Evolutionary conservation across 2,888 invertebrate genomes (phyloP).

Genomic region (Diadegma fenestrale): DNA sequence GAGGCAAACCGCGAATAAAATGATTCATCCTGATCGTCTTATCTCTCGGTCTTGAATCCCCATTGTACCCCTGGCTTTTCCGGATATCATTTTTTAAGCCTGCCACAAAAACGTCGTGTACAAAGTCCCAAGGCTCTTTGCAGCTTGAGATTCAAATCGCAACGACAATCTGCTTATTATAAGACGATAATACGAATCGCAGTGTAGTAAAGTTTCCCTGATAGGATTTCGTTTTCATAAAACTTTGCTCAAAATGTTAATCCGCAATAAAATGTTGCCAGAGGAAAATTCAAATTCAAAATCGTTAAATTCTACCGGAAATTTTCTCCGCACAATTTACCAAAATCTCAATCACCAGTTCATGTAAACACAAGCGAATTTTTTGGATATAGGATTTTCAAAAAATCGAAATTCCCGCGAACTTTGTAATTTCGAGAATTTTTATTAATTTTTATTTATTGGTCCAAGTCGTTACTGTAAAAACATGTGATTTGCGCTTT

Average conservation of each 20-base stretch:
- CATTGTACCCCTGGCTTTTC: not conserved
- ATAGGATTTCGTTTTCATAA: not conserved
- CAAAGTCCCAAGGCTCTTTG: not conserved
- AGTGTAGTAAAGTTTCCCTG: not conserved
- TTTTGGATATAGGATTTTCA: not conserved
- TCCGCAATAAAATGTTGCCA: not conserved
- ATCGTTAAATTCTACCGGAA: not conserved
- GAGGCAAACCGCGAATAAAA: conserved; percentile 38
- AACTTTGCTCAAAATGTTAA: not conserved
- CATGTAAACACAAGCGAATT: not conserved
- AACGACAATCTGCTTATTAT: not conserved
- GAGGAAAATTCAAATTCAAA: not conserved
- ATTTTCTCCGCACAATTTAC: not conserved
- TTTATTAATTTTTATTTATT: not conserved
- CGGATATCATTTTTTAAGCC: conserved; percentile 4
- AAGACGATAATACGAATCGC: conserved; percentile 5
- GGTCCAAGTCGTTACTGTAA: too few relatives aligned
- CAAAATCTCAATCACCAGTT: not conserved
- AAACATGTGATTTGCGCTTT: not conserved
- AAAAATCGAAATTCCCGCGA: too few relatives aligned
- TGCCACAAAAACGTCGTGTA: not conserved
- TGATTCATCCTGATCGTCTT: conserved; percentile 38
- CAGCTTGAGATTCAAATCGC: not conserved
- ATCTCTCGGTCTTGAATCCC: conserved; percentile 7
- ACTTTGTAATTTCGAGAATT: not conserved